Evolutionary conservation across 2,113 vertebrate species (phyloP), one percentile per base, ranked within the genome.

Genomic region (Cyprinodon variegatus): DNA sequence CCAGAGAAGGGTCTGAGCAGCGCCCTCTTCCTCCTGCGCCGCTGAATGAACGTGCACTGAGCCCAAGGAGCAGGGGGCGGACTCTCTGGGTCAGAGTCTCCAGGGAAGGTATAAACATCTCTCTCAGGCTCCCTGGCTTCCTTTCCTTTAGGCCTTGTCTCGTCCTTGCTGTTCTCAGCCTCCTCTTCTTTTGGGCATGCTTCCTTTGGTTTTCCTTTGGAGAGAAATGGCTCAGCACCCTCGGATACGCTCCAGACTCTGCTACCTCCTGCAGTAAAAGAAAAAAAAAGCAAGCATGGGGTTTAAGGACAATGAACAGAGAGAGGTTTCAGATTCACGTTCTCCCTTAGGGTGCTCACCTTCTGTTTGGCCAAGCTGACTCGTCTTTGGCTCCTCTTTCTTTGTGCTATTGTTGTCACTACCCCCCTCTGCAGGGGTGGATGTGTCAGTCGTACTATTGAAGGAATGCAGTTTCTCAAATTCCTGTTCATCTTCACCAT

Each of bases 21-120:
- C 57, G 91, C 93, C 72, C 91, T 88, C 79, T 94, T 95, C 85
- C 87, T 94, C 71, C 84, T 91, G 74, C 91, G 83, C 29, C 91
- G 90, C 82, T 95, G 93, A 59, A 94, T 90, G 70, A 94, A 94
- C 65, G 94, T 94, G 87, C 94, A 94, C 22, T 93, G 93, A 69
- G 94, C 92, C 94, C 94, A 95, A 9, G 93, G 92, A 9, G 85
- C 94, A 39, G 92, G 93, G 39, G 93, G 92, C 57, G 94, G 93
- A 53, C 94, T 95, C 79, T 94, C 94, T 0, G 90, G 88, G 53
- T 95, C 94, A 0, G 94, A 95, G 82, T 95, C 94, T 74, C 91
- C 94, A 0, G 93, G 93, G 80, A 95, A 95, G 83, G 85, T 89
- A 85, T 95, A 95, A 59, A 95, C 93, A 68, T 95, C 94, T 74